These are phyloP conservation scores for Pristionchus fissidentatus DNA, from an alignment of 2,888 invertebrate species.

Conservation along the genomic window DNA sequence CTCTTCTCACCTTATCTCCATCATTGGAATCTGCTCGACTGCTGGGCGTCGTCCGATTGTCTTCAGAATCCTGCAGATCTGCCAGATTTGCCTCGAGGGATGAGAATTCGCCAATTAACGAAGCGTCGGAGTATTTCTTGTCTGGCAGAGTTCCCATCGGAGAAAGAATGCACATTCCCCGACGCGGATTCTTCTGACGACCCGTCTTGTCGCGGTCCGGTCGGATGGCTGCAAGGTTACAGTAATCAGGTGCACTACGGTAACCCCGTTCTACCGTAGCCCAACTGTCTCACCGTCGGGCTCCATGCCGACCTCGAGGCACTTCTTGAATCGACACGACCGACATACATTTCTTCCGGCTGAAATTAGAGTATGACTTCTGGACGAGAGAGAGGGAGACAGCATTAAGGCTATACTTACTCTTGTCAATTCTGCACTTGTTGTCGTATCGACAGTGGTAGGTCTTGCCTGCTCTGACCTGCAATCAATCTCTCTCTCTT, in stretches of 20 bases:
- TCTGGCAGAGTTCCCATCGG: conserved; percentile 9
- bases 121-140: conserved; percentile 54
- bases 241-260: background rate
- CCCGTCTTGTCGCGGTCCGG: conserved; percentile 75
- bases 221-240: conserved; percentile 67
- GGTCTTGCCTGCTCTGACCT: conserved; percentile 70
- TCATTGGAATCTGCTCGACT: conserved; percentile 44
- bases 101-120: conserved; percentile 53
- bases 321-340: conserved; percentile 74
- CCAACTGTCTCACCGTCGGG: conserved; percentile 62
- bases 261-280: background rate
- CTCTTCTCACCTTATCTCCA: conserved; percentile 19
- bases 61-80: conserved; percentile 26
- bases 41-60: conserved; percentile 30
- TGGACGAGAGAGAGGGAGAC: background rate
- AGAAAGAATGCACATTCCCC: conserved; percentile 44
- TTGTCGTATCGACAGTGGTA: conserved; percentile 72
- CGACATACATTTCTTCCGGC: conserved; percentile 74
- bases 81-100: background rate
- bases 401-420: conserved; percentile 50
- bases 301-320: conserved; percentile 75
- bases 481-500: too few species aligned
- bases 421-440: conserved; percentile 73
- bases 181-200: conserved; percentile 73
- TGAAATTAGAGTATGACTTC: conserved; percentile 49